Evolutionary conservation across 2,797 vertebrate species (phyloP).

Genomic region (Sphenopsis melanotis): DNA sequence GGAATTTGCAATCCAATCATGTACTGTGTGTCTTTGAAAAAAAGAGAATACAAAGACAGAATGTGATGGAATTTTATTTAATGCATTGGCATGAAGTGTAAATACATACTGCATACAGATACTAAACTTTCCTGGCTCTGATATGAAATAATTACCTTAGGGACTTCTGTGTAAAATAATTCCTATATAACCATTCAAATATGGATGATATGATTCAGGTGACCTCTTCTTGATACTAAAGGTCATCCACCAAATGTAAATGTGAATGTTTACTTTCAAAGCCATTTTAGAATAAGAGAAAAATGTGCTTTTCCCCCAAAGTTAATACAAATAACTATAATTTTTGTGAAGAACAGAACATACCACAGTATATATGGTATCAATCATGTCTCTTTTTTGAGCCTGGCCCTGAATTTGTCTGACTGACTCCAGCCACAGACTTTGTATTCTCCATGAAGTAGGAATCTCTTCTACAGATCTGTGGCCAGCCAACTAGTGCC

Average conservation of each 20-base stretch:
- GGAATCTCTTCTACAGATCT: background rate
- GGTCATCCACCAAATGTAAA: conserved; percentile 33
- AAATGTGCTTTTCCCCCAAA: background rate
- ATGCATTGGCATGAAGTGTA: conserved; percentile 56
- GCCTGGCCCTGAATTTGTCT: background rate
- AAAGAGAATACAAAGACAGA: conserved; percentile 22
- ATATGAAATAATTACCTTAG: conserved; percentile 68
- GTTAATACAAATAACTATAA: background rate
- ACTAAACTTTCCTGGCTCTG: conserved; percentile 10
- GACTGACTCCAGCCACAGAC: background rate
- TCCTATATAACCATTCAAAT: conserved; percentile 56
- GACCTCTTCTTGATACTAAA: conserved; percentile 35
- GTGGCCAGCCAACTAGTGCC: background rate
- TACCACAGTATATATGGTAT: background rate
- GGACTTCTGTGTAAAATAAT: conserved; percentile 59
- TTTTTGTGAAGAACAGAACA: background rate
- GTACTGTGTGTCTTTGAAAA: conserved; percentile 1
- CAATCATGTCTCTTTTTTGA: background rate
- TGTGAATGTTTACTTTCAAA: conserved; percentile 37
- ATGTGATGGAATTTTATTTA: conserved; percentile 46
- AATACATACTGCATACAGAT: conserved; percentile 47
- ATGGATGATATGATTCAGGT: conserved; percentile 44
- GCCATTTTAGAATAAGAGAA: background rate
- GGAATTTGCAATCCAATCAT: conserved; percentile 2
- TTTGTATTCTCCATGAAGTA: background rate